A percentile compares a stretch with the other conserved stretches of the same genome.
phyloP scores from a whole-genome alignment of 2,888 invertebrate species.

The Cryptus armator region DNA sequence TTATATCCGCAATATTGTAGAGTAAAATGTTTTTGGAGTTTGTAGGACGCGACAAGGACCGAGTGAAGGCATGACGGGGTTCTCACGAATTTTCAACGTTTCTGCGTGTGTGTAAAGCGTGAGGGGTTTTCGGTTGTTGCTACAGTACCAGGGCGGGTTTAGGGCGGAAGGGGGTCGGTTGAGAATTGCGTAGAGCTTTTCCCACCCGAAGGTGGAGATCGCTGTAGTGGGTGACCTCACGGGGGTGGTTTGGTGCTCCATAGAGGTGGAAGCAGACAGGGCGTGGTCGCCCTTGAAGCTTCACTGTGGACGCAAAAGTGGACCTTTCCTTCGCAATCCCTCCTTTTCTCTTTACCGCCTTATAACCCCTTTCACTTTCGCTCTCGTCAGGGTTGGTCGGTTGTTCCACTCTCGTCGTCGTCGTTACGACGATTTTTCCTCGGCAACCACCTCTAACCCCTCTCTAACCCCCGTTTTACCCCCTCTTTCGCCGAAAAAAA shows the following conservation, averaged over 20 bases:
- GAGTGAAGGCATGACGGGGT: neutral
- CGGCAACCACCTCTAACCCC: conserved; percentile 58
- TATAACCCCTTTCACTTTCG: conserved; percentile 24
- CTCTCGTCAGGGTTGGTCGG: neutral
- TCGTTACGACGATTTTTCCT: conserved; percentile 29
- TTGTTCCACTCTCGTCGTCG: conserved; percentile 43
- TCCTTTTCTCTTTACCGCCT: conserved; percentile 60
- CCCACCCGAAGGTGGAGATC: conserved; percentile 10
- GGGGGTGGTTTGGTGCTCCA: conserved; percentile 66
- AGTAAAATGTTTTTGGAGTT: neutral
- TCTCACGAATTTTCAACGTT: neutral
- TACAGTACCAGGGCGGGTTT: conserved; percentile 71
- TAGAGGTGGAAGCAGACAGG: conserved; percentile 80
- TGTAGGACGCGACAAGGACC: conserved; percentile 25
- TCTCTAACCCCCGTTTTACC: conserved; percentile 35
- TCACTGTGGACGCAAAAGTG: conserved; percentile 76
- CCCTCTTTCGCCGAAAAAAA: conserved; percentile 11
- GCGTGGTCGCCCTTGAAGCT: conserved; percentile 84
- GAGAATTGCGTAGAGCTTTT: conserved; percentile 75
- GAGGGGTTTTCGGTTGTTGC: conserved; percentile 72
- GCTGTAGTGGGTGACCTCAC: conserved; percentile 65
- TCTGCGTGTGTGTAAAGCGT: neutral
- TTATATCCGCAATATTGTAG: neutral
- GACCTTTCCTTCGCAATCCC: conserved; percentile 72
- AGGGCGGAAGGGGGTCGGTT: neutral